These are phyloP conservation scores for Cephonodes hylas DNA, from an alignment of 2,888 invertebrate genomes.

Conservation along the genomic window DNA sequence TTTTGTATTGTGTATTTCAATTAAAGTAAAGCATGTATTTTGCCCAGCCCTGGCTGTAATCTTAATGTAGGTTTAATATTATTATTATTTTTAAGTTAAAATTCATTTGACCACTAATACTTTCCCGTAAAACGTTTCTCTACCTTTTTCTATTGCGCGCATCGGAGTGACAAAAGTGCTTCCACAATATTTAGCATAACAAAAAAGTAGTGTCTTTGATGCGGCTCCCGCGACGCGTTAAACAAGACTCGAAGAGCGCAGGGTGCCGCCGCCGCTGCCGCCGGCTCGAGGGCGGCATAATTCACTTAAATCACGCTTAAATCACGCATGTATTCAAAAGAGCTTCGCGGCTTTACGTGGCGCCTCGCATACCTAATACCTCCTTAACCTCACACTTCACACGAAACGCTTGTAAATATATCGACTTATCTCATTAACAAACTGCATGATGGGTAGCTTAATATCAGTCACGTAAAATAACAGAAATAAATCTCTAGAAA, in stretches of 20 bases:
- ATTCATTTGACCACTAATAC: too few relatives aligned
- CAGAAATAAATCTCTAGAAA: neutral
- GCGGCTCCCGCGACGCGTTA: conserved; percentile 67
- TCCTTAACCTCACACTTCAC: conserved; percentile 28
- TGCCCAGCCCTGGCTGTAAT: too few relatives aligned
- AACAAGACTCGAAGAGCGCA: conserved; percentile 56
- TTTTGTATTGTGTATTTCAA: too few relatives aligned
- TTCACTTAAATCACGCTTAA: conserved; percentile 72
- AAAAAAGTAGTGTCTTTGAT: conserved; percentile 57
- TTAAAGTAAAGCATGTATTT: too few relatives aligned
- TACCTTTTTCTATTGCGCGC: neutral
- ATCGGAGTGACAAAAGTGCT: conserved; percentile 15
- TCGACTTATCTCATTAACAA: neutral
- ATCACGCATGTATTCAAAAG: conserved; percentile 55
- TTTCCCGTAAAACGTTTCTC: neutral
- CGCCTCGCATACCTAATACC: conserved; percentile 35
- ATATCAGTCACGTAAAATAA: neutral
- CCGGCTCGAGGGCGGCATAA: conserved; percentile 56
- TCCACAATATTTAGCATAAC: conserved; percentile 48
- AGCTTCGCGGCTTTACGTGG: conserved; percentile 40
- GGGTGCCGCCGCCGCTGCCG: conserved; percentile 34
- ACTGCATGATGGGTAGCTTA: neutral
- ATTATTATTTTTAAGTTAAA: too few relatives aligned
- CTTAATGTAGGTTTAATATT: too few relatives aligned
- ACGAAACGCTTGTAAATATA: neutral